These are phyloP conservation scores for Liasis olivaceus DNA, from an alignment of 2,797 vertebrate species.

Conservation along the genomic window DNA sequence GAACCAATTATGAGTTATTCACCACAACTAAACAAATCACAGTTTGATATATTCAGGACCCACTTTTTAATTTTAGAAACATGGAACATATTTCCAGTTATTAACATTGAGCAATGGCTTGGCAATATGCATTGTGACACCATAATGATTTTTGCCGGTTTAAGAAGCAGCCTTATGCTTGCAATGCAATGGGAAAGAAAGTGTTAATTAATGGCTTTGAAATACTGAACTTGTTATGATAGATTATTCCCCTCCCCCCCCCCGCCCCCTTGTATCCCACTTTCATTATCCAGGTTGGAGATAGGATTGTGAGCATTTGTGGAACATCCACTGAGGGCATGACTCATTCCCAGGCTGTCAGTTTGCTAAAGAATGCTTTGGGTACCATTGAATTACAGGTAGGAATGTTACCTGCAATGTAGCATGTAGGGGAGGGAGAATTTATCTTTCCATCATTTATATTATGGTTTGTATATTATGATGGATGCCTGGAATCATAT, in stretches of 20 bases:
- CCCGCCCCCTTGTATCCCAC: not conserved
- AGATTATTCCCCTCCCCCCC: not conserved
- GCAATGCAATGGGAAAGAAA: not conserved
- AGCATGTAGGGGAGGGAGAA: not conserved
- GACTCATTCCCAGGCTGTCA: constrained; percentile 93
- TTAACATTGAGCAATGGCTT: not conserved
- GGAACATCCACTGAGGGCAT: constrained; percentile 90
- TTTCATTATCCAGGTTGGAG: constrained; percentile 83
- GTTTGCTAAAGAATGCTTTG: constrained; percentile 88
- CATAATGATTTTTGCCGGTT: not conserved
- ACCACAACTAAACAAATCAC: not conserved
- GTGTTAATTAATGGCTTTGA: not conserved
- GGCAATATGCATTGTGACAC: not conserved
- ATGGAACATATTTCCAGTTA: not conserved
- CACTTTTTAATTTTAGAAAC: not conserved
- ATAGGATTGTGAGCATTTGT: constrained; percentile 91
- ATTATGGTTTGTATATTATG: not conserved
- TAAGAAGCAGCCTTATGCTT: not conserved
- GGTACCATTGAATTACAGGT: constrained; percentile 93
- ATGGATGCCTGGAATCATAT: not conserved
- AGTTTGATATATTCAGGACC: not conserved
- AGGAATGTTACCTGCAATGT: constrained; percentile 27
- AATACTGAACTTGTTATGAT: not conserved
- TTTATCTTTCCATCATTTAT: not conserved
- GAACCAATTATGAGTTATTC: not conserved